phyloP scores from a whole-genome alignment of 2,797 vertebrate species.

The Chaetophractus vellerosus region DNA sequence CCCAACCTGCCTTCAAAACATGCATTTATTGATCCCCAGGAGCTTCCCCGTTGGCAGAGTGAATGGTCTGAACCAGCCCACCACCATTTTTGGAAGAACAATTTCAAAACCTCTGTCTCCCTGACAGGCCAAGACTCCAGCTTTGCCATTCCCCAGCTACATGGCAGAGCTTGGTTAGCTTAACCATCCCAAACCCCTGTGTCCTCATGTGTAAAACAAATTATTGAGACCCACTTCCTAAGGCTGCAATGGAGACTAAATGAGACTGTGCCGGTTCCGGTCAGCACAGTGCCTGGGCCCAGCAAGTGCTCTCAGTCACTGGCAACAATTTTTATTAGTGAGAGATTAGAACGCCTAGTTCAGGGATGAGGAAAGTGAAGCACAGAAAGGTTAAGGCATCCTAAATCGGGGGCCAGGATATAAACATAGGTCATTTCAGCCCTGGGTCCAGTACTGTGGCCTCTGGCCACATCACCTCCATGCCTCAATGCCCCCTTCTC shows the following conservation, averaged over 20 bases:
- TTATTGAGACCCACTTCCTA: neutral
- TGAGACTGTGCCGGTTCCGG: neutral
- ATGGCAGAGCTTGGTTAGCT: neutral
- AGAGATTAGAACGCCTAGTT: neutral
- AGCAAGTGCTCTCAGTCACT: accelerated
- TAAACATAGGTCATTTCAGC: neutral
- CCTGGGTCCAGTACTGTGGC: neutral
- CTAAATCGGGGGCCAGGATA: neutral
- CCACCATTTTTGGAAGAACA: neutral
- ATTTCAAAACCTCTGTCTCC: neutral
- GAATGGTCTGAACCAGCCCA: neutral
- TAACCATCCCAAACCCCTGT: neutral
- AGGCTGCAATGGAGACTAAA: neutral
- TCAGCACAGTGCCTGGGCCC: neutral
- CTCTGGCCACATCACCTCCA: neutral
- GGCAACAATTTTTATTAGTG: neutral
- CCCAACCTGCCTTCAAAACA: neutral
- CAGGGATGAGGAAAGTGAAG: neutral
- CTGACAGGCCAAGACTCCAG: neutral
- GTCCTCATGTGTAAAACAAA: neutral
- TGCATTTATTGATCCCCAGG: neutral
- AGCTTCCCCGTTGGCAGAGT: neutral
- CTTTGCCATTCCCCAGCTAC: accelerated
- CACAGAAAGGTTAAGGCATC: neutral
- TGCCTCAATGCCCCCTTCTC: neutral